Evolutionary conservation across 2,888 invertebrate genomes (phyloP), one percentile per base, ranked within the genome.

Genomic region (Arrhopalites spinosus): DNA sequence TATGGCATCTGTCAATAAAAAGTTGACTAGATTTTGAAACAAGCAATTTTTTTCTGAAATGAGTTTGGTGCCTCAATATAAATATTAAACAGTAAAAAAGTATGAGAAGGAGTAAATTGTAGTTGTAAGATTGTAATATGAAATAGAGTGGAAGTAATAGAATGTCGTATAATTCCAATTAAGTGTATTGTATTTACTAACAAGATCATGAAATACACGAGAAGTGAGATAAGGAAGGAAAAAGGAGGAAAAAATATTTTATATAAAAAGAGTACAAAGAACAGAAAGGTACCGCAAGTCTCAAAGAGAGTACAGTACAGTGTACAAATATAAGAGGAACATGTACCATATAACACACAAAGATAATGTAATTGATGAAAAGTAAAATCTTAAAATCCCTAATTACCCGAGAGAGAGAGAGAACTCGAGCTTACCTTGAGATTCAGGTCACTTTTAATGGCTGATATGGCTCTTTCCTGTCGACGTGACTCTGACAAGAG

Each of bases 401-500:
- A 15, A 53, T 53, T n/a, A 53, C 20, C 53, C n/a, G n/a, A 36
- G n/a, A n/a, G n/a, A 56, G 23, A 8, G 23, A 56, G n/a, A 56
- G 20, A 56, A 53, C n/a, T 11, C 15, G 45, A 20, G 23, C 76
- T 75, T 74, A 82, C 82, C 72, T 81, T 71, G 17, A 81, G 73
- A 73, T 82, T 82, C 59, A 82, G 77, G 74, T 82, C 82, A 67
- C 77, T 78, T 77, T 81, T 76, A 15, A 82, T 82, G 67, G 80
- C 82, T 63, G 81, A 78, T 74, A 82, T 82, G 64, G 82, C 82
- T 74, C 82, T 50, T 75, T 82, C 82, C 67, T 82, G 82, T 76
- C 82, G 72, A 59, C 82, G 74, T 23, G 80, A 80, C 59, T 82
- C 82, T 15, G 80, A 81, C 11, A 81, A 61, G 17, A 82, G 78